phyloP scores from a whole-genome alignment of 2,888 invertebrate species.

The Epinotia demarniana region DNA sequence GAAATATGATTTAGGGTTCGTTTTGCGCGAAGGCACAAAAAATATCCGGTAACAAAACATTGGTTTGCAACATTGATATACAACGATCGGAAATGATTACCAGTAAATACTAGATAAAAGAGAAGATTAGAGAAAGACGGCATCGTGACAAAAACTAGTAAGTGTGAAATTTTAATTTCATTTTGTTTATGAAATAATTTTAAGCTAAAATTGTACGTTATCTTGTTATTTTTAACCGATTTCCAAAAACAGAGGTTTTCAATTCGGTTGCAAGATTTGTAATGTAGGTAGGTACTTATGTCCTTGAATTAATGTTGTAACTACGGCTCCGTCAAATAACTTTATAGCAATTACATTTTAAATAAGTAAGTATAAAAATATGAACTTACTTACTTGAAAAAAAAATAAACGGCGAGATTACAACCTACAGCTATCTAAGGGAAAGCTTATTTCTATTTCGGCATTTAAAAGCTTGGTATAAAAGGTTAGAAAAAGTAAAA shows the following conservation, averaged over 20 bases:
- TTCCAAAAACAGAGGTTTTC: no score
- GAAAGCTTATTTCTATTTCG: background rate
- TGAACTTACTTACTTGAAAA: background rate
- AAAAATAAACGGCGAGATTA: background rate
- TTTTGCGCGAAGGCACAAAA: background rate
- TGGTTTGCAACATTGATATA: background rate
- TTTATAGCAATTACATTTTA: background rate
- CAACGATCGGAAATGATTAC: background rate
- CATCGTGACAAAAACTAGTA: no score
- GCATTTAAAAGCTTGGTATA: background rate
- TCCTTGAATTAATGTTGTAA: background rate
- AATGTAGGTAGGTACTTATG: no score
- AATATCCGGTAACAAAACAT: background rate
- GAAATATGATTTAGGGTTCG: background rate
- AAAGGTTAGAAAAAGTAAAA: background rate
- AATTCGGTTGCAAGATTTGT: no score
- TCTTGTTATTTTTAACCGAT: conserved; percentile 2
- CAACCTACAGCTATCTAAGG: background rate
- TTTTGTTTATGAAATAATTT: no score
- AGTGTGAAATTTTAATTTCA: no score
- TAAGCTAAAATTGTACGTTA: background rate
- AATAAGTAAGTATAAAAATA: no score
- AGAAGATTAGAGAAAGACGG: no score
- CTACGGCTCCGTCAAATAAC: conserved; percentile 4
- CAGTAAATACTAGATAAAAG: no score